Evolutionary conservation across 2,888 invertebrate species (phyloP).

Genomic region (Tigriopus californicus): DNA sequence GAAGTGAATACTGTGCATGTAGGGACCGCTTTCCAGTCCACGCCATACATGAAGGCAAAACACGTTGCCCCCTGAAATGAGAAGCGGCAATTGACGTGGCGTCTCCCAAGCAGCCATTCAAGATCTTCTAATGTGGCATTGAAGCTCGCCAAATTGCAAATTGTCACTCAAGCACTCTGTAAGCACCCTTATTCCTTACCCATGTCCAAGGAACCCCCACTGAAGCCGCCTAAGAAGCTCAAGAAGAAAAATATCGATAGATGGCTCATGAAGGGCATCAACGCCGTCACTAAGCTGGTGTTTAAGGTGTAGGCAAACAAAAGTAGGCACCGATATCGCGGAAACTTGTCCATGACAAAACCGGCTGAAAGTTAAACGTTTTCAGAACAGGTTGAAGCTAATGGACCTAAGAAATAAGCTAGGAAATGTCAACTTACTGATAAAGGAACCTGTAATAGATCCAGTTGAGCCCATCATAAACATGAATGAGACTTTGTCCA

Average conservation of each 20-base stretch:
- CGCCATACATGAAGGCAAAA: background rate
- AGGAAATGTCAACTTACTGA: background rate
- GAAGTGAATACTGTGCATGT: conserved; percentile 10
- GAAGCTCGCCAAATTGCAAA: too few species aligned
- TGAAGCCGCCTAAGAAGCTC: background rate
- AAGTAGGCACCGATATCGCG: background rate
- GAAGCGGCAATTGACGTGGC: too few species aligned
- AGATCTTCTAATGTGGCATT: too few species aligned
- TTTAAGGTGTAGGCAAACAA: background rate
- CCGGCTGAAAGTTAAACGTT: background rate
- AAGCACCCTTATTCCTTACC: too few species aligned
- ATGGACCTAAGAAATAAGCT: background rate
- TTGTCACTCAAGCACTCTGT: too few species aligned
- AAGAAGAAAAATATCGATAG: background rate
- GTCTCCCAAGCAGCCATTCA: too few species aligned
- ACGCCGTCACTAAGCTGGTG: background rate
- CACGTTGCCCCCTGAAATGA: background rate
- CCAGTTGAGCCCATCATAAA: background rate
- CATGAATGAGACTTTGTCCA: background rate
- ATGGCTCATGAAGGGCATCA: background rate
- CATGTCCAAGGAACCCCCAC: background rate
- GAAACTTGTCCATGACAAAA: background rate
- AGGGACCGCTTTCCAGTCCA: conserved; percentile 2
- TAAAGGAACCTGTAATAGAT: background rate
- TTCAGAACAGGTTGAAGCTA: too few species aligned